A percentile compares a stretch with the other conserved stretches of the same genome.
phyloP scores from a whole-genome alignment of 1,140 invertebrate genomes.

The Drosophila jambulina region DNA sequence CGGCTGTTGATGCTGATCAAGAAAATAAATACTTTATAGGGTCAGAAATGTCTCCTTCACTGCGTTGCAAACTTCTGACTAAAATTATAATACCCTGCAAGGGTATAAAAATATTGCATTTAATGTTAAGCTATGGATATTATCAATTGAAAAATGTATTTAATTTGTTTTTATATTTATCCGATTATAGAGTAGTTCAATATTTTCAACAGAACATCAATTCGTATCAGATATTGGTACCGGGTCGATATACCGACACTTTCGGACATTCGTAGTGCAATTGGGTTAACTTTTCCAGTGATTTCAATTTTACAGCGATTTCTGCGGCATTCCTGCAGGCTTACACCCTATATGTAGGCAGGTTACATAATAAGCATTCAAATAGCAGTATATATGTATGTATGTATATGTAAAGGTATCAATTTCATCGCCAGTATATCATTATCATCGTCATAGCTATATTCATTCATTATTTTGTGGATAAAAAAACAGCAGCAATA shows the following conservation, averaged over 20 bases:
- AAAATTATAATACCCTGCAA: too few relatives aligned
- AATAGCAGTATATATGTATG: conserved; percentile 22
- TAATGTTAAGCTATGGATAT: too few relatives aligned
- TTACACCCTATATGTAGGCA: background rate
- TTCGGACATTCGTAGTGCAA: background rate
- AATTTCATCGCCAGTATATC: conserved; percentile 31
- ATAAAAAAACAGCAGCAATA: conserved; percentile 42
- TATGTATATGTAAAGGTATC: conserved; percentile 24
- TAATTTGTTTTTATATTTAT: background rate
- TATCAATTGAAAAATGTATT: background rate
- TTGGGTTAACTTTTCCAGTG: background rate
- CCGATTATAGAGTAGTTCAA: background rate
- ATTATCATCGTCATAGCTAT: conserved; percentile 13
- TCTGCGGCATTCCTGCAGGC: background rate
- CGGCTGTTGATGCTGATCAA: too few relatives aligned
- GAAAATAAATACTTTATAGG: too few relatives aligned
- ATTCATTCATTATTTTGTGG: conserved; percentile 6
- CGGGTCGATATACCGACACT: background rate
- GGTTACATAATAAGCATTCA: conserved; percentile 35
- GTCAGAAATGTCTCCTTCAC: too few relatives aligned
- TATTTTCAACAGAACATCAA: background rate
- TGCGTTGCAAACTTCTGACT: too few relatives aligned
- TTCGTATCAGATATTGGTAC: background rate
- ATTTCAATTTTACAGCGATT: background rate
- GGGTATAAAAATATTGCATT: too few relatives aligned